These are phyloP conservation scores for Brachyhypopomus occidentalis DNA, from an alignment of 2,113 vertebrate species.

Conservation along the genomic window DNA sequence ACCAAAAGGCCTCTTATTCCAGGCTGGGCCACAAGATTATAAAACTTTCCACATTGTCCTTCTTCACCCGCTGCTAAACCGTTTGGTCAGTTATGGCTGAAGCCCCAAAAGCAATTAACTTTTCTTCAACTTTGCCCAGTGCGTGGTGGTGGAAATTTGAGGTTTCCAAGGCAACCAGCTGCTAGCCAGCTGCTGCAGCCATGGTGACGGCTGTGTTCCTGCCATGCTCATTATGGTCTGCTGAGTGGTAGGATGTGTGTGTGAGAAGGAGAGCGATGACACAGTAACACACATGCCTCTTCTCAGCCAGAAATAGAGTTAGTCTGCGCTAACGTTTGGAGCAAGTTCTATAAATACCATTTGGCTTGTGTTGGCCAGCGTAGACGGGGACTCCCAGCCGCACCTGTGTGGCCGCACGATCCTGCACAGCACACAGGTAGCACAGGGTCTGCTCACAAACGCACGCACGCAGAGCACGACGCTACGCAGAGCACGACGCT, in stretches of 20 bases:
- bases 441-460: no score
- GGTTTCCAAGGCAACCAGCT: slow-evolving; percentile 71
- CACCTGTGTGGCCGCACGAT: no score
- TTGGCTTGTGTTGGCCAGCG: no score
- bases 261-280: slow-evolving; percentile 46
- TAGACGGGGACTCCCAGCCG: no score
- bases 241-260: slow-evolving; percentile 52
- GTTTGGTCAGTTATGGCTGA: slow-evolving; percentile 65
- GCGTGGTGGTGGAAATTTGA: slow-evolving; percentile 54
- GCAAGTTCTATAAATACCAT: no score
- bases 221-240: slow-evolving; percentile 67
- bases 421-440: no score
- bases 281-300: slow-evolving; percentile 28
- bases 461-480: no score
- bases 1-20: slow-evolving; percentile 61
- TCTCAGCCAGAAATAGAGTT: no score
- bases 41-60: slow-evolving; percentile 58
- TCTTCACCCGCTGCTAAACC: slow-evolving; percentile 59
- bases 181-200: slow-evolving; percentile 51
- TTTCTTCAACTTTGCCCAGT: slow-evolving; percentile 57
- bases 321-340: no score
- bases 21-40: slow-evolving; percentile 56
- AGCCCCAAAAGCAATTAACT: slow-evolving; percentile 70
- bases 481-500: no score
- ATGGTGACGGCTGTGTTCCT: slow-evolving; percentile 42